Evolutionary conservation across 64 coral and sea anemone species (phyloP), one percentile per base, ranked within the genome.

Genomic region (Montipora foliosa): DNA sequence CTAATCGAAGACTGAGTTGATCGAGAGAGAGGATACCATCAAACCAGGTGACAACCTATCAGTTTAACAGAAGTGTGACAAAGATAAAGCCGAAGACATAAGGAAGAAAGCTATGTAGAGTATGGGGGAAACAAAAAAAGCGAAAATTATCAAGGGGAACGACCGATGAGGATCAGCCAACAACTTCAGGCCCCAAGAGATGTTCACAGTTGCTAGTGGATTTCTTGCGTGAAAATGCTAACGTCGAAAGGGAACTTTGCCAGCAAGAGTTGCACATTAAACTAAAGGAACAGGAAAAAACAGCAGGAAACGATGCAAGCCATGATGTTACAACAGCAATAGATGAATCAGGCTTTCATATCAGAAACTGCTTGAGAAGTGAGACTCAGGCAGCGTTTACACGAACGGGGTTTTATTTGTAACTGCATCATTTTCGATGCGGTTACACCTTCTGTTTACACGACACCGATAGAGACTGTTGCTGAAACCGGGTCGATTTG

Each of bases 21-120:
- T 10, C 52, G 79, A 81, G 79, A 87, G 81, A 86, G 71, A 86
- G 74, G 74, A 78, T 77, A 55, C 80, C 29, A 71, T 58, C 17
- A 25, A 62, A 77, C 46, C 51, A 77, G 70, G 86, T 20, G 89
- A 91, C 49, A 51, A 44, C 75, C 79, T 81, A 70, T 37, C 90
- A 61, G 61, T 49, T 64, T 24, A 85, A 92, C 52, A 55, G 52
- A 55, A 2, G 52, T 7, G 10, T 55, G 52, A 55, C 52, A 2
- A 55, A 55, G 52, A 92, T 74, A 76, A 81, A 75, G 91, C 91
- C 91, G 80, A 92, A 87, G 68, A 91, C 25, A 81, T 81, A 22
- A 81, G 62, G 79, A 92, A 92, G 79, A 77, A 84, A 86, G 81
- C 80, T 11, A 85, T 92, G 80, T 81, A 86, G 83, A 92, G 81